A percentile compares a stretch with the other conserved stretches of the same genome.
Evolutionary conservation across 2,888 invertebrate species (phyloP).

Genomic region (Lepeophtheirus nordmannii): DNA sequence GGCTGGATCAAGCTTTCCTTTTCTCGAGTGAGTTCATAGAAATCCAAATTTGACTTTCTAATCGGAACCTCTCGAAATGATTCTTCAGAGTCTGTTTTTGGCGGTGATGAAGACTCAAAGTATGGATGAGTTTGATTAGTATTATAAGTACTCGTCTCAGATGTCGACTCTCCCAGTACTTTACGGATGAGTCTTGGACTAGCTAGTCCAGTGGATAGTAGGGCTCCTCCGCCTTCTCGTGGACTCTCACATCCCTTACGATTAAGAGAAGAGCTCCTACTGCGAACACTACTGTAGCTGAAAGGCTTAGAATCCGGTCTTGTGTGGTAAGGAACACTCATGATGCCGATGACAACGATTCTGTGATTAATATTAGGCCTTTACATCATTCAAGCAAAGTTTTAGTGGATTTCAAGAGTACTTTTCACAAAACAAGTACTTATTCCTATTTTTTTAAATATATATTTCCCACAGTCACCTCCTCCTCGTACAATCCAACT

Average conservation of each 20-base stretch:
- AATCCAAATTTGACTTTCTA: not conserved
- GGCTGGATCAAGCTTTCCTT: not conserved
- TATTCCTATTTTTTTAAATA: no score
- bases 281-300: constrained; percentile 46
- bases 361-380: no score
- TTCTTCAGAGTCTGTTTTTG: constrained; percentile 23
- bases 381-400: no score
- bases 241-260: no score
- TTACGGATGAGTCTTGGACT: not conserved
- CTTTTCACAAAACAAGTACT: no score
- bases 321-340: constrained; percentile 64
- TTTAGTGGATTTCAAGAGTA: no score
- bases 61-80: not conserved
- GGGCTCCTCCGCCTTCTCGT: not conserved
- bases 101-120: not conserved
- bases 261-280: not conserved
- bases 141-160: not conserved
- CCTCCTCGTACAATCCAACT: no score
- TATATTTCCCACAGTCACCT: no score
- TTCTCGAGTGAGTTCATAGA: not conserved
- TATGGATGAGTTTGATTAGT: not conserved
- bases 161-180: not conserved
- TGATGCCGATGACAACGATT: not conserved
- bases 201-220: not conserved
- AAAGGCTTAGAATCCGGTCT: constrained; percentile 73